Base-by-base conservation (phyloP, 2,888 invertebrate genomes). In the Bhutanitis thaidina region DNA sequence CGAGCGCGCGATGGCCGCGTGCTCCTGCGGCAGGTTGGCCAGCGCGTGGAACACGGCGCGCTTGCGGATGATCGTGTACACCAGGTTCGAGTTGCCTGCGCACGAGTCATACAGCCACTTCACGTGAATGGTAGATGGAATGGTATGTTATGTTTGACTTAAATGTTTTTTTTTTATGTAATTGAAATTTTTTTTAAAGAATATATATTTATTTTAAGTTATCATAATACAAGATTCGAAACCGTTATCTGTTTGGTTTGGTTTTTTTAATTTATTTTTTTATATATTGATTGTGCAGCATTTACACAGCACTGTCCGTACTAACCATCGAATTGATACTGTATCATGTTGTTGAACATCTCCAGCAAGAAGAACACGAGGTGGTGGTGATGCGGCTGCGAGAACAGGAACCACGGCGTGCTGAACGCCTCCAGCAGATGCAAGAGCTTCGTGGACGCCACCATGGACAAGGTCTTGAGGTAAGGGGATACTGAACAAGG, bases 341-440 rank as follows among this genome's bases (percentile, higher is more conserved):
- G 99, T 64, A 99, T 99, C 65, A 99, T 98, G 80, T 99, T 99
- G 87, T 99, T 99, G 88, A 99, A 99, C 76, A 99, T 98, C 91
- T 99, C 99, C 45, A 99, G 91, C 43, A 99, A 90, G 87, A 99
- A 99, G 90, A 99, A 99, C 8, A 99, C 98, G 58, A 99, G 92
- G 80, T 99, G 99, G 81, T 99, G 98, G 80, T 99, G 98, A 34
- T 97, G 96, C 1, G 98, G 95, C 38, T 96, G 95, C 3, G 98
- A 97, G 80, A 98, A 97, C 65, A 99, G 91, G 90, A 99, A 99
- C 99, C 99, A 99, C 0, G 99, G 98, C 0, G 99, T 99, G 79
- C 98, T 97, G 90, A 99, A 99, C 20, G 98, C 98, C 84, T 99
- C 99, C 54, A 99, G 89, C 41, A 99, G 91, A 86, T 99, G 99